These are phyloP conservation scores for Columbina picui DNA, from an alignment of 2,113 vertebrate species.

Conservation along the genomic window DNA sequence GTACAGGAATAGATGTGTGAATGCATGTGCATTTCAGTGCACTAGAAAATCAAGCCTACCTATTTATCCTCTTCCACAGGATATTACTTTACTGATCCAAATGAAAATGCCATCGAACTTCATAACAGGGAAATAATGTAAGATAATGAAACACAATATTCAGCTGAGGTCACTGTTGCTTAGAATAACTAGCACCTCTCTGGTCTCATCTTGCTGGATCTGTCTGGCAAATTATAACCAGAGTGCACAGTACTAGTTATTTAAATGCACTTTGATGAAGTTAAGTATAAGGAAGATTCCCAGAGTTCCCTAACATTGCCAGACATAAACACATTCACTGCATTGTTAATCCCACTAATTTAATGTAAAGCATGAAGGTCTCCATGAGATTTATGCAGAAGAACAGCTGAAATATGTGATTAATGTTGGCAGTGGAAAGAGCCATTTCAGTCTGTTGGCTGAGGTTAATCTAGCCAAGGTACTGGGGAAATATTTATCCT, in stretches of 20 bases:
- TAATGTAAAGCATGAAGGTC: neutral
- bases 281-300: neutral
- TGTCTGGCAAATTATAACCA: neutral
- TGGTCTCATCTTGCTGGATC: neutral
- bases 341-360: conserved; percentile 41
- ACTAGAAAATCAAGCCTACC: neutral
- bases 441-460: conserved; percentile 19
- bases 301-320: neutral
- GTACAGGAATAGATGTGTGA: neutral
- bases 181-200: conserved; percentile 28
- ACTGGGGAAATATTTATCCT: conserved; percentile 34
- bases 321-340: conserved; percentile 9
- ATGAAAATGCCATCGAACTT: neutral
- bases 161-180: conserved; percentile 25
- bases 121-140: neutral
- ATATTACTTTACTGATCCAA: conserved; percentile 33
- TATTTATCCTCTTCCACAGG: neutral
- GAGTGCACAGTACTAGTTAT: neutral
- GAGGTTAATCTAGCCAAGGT: conserved; percentile 49
- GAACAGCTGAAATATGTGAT: conserved; percentile 20
- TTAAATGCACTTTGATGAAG: conserved; percentile 23
- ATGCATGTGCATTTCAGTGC: neutral
- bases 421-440: conserved; percentile 2
- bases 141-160: conserved; percentile 40
- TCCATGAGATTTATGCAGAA: neutral